These are phyloP conservation scores for Stomatorhinus walkeri DNA, from an alignment of 2,797 vertebrate species.

Conservation along the genomic window DNA sequence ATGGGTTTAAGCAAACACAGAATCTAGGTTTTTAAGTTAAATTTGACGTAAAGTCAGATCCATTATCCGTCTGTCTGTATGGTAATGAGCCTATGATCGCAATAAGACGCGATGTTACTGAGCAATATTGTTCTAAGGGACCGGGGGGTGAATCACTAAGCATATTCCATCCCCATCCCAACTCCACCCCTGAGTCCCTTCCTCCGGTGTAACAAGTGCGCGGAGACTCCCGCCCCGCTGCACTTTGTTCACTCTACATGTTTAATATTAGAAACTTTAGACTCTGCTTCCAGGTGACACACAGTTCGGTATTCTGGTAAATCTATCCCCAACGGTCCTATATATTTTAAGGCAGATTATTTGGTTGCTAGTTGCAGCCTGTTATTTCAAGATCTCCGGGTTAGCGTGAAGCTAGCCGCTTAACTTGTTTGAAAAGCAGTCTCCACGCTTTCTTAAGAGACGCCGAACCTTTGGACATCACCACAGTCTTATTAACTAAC, in stretches of 20 bases:
- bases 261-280: not conserved
- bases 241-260: not conserved
- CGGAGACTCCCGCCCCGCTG: not conserved
- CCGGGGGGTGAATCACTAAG: not conserved
- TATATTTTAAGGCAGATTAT: not conserved
- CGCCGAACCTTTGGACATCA: constrained; percentile 1
- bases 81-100: not conserved
- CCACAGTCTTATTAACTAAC: not conserved
- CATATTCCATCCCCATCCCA: not conserved
- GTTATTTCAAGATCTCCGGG: not conserved
- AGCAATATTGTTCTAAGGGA: not conserved
- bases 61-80: not conserved
- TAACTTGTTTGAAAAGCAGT: not conserved
- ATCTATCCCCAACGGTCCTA: not conserved
- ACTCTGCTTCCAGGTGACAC: not conserved
- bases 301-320: not conserved
- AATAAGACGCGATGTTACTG: not conserved
- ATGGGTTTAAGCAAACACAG: not conserved
- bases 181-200: not conserved
- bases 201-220: not conserved
- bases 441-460: not conserved
- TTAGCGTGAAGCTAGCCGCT: not conserved
- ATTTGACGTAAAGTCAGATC: not conserved
- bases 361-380: not conserved
- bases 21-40: not conserved